Conservation (phyloP, 1,140 invertebrate species). For the Atta texana region DNA sequence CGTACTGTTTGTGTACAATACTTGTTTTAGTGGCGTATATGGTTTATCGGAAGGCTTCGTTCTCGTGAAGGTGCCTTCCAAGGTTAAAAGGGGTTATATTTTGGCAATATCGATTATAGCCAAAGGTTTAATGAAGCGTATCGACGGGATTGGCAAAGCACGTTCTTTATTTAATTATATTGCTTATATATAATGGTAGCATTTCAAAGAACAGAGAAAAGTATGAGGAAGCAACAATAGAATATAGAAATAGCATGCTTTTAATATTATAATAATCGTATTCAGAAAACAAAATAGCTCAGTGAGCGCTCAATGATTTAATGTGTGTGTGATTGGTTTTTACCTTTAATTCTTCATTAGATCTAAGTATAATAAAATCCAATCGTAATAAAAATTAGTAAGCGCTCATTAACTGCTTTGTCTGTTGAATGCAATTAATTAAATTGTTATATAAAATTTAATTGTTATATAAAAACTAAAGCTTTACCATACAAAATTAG, state of each 20-base stretch:
- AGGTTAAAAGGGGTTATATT: background rate
- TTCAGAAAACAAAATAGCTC: too few species aligned
- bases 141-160: background rate
- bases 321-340: too few species aligned
- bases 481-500: background rate
- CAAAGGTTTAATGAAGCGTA: conserved; percentile 19
- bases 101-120: background rate
- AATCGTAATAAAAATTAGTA: too few species aligned
- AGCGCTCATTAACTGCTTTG: too few species aligned
- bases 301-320: too few species aligned
- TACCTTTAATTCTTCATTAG: too few species aligned
- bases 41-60: conserved; percentile 16
- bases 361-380: too few species aligned
- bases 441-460: too few species aligned
- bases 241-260: background rate
- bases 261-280: background rate
- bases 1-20: conserved; percentile 79
- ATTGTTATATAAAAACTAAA: background rate
- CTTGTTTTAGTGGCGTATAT: conserved; percentile 60
- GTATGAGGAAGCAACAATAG: background rate
- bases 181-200: background rate
- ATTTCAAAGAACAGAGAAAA: background rate
- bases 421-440: too few species aligned
- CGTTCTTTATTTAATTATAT: conserved; percentile 4
- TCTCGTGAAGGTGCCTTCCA: conserved; percentile 8